phyloP scores from a whole-genome alignment of 2,797 vertebrate genomes.

The Smutsia gigantea region DNA sequence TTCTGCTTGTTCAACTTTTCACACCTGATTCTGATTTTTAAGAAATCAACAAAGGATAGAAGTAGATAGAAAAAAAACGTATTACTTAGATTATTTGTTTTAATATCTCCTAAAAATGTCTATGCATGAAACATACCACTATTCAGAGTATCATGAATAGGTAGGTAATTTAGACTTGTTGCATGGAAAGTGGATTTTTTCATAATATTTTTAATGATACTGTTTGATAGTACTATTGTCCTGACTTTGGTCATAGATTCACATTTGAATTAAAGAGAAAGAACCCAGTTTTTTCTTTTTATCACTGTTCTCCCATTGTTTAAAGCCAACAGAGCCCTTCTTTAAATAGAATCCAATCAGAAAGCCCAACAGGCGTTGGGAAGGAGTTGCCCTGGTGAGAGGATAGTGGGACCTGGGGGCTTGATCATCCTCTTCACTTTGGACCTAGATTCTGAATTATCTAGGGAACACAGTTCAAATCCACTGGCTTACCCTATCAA shows the following conservation, averaged over 20 bases:
- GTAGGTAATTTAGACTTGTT: not conserved
- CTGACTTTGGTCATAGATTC: not conserved
- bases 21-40: not conserved
- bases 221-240: not conserved
- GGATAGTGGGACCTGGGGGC: not conserved
- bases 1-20: not conserved
- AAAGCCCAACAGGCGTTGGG: not conserved
- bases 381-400: not conserved
- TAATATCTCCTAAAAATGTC: not conserved
- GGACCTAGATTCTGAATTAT: not conserved
- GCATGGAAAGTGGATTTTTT: slow-evolving; percentile 4
- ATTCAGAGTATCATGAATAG: not conserved
- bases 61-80: not conserved
- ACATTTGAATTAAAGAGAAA: not conserved
- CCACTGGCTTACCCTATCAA: not conserved
- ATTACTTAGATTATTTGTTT: not conserved
- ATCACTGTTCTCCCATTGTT: not conserved
- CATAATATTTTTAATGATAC: not conserved
- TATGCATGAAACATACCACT: not conserved
- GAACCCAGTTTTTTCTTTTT: not conserved
- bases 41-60: not conserved
- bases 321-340: not conserved
- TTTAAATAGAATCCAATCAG: not conserved
- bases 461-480: not conserved
- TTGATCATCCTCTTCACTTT: not conserved